Conservation (phyloP, 1,140 invertebrate genomes). For the Agrilus planipennis region DNA sequence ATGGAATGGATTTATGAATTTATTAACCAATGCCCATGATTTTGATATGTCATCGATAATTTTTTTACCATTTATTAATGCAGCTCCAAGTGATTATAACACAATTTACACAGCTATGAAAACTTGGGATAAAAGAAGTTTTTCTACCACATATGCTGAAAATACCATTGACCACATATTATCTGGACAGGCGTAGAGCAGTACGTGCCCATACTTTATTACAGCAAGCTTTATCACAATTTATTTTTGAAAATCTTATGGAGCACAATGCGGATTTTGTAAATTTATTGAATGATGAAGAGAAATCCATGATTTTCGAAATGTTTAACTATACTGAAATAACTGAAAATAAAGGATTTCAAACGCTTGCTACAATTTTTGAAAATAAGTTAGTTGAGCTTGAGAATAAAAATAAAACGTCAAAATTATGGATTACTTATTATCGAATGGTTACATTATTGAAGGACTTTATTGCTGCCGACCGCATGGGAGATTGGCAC, state of each 20-base stretch:
- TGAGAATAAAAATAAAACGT: slow-evolving; percentile 15
- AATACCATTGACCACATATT: slow-evolving; percentile 18
- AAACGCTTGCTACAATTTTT: slow-evolving; percentile 12
- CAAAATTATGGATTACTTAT: slow-evolving; percentile 31
- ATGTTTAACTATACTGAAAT: slow-evolving; percentile 8
- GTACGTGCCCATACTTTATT: slow-evolving; percentile 18
- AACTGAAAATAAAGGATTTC: slow-evolving; percentile 10
- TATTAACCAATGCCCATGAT: slow-evolving; percentile 14
- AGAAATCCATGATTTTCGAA: no score
- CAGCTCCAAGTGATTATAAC: slow-evolving; percentile 14
- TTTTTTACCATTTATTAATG: slow-evolving; percentile 14
- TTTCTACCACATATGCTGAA: slow-evolving; percentile 15
- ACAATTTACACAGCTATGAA: slow-evolving; percentile 8
- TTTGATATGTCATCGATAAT: slow-evolving; percentile 11
- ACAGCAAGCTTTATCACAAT: slow-evolving; percentile 12
- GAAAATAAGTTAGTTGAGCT: slow-evolving; percentile 12
- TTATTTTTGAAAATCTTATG: slow-evolving; percentile 14
- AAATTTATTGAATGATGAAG: slow-evolving; percentile 10
- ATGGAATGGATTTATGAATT: slow-evolving; percentile 13
- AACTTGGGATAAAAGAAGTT: slow-evolving; percentile 7
- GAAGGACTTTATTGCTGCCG: slow-evolving; percentile 26
- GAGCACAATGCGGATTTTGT: slow-evolving; percentile 10
- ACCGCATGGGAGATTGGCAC: no score
- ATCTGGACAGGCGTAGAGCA: slow-evolving; percentile 19
- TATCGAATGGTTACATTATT: slow-evolving; percentile 27